Percentiles rank a stretch among this genome's conserved stretches.
phyloP scores from a whole-genome alignment of 2,797 vertebrate species.

The Synanceia verrucosa region DNA sequence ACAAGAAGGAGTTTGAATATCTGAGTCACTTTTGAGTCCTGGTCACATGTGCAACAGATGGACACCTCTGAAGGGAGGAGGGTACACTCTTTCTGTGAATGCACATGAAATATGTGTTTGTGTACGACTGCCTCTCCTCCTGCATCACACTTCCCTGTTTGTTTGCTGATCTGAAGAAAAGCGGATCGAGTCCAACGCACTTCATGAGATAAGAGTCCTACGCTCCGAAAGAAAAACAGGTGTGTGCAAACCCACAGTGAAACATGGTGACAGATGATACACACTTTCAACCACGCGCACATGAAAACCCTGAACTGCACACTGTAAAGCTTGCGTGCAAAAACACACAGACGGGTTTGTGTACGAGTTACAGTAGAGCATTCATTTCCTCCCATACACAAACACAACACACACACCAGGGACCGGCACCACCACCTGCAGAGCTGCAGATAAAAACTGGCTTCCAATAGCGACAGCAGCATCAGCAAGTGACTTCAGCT shows the following conservation, averaged over 20 bases:
- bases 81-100: not conserved
- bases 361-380: conserved; percentile 3
- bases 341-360: conserved; percentile 7
- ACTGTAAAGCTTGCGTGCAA: not conserved
- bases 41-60: conserved; percentile 47
- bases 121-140: conserved; percentile 19
- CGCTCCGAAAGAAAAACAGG: not conserved
- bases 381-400: conserved; percentile 1
- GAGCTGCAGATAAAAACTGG: conserved; percentile 69
- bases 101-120: conserved; percentile 6
- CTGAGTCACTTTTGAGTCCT: conserved; percentile 1
- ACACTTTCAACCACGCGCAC: not conserved
- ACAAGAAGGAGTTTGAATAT: conserved; percentile 2
- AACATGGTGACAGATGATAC: conserved; percentile 1
- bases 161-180: conserved; percentile 41
- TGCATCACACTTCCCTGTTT: conserved; percentile 27
- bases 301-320: conserved; percentile 19
- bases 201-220: conserved; percentile 10
- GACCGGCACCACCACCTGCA: conserved; percentile 67
- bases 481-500: conserved; percentile 59
- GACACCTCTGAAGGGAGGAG: conserved; percentile 27
- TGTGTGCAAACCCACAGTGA: not conserved
- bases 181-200: conserved; percentile 9
- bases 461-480: conserved; percentile 40
- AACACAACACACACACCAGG: conserved; percentile 18